These are phyloP conservation scores for Leucophora obtusa DNA, from an alignment of 2,888 invertebrate species.

Conservation along the genomic window DNA sequence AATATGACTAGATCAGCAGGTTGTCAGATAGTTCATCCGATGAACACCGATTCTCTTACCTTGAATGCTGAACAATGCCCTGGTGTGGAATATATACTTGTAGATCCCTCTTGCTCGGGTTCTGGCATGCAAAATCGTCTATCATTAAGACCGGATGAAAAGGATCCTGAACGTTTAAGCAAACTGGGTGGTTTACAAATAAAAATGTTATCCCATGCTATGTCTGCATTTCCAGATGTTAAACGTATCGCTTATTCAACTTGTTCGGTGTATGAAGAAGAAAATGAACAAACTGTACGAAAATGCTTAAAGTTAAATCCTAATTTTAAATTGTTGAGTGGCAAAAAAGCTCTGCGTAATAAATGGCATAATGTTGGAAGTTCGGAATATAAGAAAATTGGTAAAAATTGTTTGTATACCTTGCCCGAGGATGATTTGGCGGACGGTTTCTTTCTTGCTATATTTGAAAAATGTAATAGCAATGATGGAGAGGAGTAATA, in stretches of 20 bases:
- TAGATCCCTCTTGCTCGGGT: conserved; percentile 98
- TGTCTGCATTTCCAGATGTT: conserved; percentile 89
- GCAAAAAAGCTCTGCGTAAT: conserved; percentile 81
- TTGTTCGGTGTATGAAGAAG: conserved; percentile 92
- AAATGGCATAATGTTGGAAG: conserved; percentile 86
- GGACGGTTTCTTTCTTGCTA: conserved; percentile 97
- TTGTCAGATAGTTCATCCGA: conserved; percentile 84
- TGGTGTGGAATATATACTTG: conserved; percentile 91
- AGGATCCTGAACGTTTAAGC: conserved; percentile 80
- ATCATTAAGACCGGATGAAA: conserved; percentile 79
- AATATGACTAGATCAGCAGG: conserved; percentile 83
- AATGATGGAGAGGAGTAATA: conserved; percentile 64
- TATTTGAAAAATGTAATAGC: conserved; percentile 82
- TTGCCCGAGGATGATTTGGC: conserved; percentile 87
- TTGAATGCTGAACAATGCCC: conserved; percentile 78
- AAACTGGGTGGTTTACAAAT: conserved; percentile 89
- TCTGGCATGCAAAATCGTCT: conserved; percentile 86
- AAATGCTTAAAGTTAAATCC: conserved; percentile 74
- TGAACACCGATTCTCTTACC: conserved; percentile 86
- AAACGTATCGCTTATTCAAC: conserved; percentile 96
- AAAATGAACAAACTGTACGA: conserved; percentile 92
- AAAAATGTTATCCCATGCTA: conserved; percentile 90
- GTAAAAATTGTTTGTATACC: conserved; percentile 88
- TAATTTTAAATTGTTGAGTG: conserved; percentile 83
- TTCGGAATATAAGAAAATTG: conserved; percentile 83